These are phyloP conservation scores for Nomada goodeniana DNA, from an alignment of 2,888 invertebrate species.

Conservation along the genomic window DNA sequence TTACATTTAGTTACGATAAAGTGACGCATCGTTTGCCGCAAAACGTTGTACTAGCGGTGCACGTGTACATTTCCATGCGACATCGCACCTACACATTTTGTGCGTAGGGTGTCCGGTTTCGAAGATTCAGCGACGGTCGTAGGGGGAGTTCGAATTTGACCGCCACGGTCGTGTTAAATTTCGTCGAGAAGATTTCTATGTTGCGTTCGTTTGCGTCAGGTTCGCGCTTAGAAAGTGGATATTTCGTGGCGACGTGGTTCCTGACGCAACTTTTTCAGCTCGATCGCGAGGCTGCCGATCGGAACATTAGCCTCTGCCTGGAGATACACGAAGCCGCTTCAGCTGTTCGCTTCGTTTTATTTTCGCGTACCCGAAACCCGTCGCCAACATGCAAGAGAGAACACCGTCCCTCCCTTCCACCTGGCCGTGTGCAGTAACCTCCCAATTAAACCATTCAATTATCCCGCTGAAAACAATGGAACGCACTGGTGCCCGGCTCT, in stretches of 20 bases:
- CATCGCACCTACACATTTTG: not conserved
- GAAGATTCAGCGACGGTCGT: not conserved
- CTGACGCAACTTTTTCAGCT: not conserved
- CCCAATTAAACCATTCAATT: constrained; percentile 8
- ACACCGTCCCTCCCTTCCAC: not conserved
- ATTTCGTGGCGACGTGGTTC: not conserved
- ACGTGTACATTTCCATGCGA: too few relatives aligned
- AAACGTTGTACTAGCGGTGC: too few relatives aligned
- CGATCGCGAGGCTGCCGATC: not conserved
- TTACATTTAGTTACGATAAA: too few relatives aligned
- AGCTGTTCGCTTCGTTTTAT: not conserved
- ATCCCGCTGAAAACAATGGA: not conserved
- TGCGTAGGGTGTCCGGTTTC: not conserved
- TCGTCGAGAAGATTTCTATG: not conserved
- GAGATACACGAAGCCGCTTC: too few relatives aligned
- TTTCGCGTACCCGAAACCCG: not conserved
- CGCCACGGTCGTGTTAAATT: not conserved
- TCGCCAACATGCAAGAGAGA: not conserved
- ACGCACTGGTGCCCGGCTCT: not conserved
- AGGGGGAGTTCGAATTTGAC: not conserved
- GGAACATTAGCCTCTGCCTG: too few relatives aligned
- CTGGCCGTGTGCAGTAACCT: not conserved
- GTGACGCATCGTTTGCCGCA: too few relatives aligned
- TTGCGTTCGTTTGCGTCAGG: constrained; percentile 5
- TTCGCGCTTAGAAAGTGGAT: not conserved